Base-by-base conservation (phyloP, 2,113 vertebrate species). In the Theristicus caerulescens region DNA sequence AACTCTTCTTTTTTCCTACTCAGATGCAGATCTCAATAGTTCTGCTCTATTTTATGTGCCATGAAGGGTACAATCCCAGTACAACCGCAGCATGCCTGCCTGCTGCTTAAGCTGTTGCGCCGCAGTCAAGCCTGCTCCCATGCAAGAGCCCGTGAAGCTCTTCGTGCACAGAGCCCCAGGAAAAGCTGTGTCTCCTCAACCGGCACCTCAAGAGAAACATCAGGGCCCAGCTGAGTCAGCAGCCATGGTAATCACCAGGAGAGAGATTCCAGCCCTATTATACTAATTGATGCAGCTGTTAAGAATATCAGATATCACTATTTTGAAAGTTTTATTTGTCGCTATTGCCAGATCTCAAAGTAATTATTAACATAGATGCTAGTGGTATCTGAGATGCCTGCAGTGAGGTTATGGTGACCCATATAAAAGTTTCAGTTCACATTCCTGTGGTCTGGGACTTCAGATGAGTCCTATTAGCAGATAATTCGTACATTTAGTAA, bases 381-480 rank as follows among this genome's bases (percentile, higher is more conserved):
- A 80, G 24, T 16, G 29, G 52, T 82, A 49, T 76, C 42, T 13
- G 70, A 78, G 29, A 52, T 88, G 86, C 49, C 71, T 81, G 29
- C 9, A 79, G 17, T 57, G 34, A 82, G 95, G 82, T 96, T 96
- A 88, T 18, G 19, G 67, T 26, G 85, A 94, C 81, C 74, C 74
- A 25, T 52, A 59, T 47, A 54, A 91, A 96, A 78, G 54, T 57
- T 27, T 78, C 47, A 34, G 55, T 47, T 86, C 46, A 86, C 61
- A 65, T 93, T 93, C 40, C 62, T 94, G 70, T 58, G 29, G 67
- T 82, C 82, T 94, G 34, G 34, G 34, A 90, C 57, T 96, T 87
- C 40, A 90, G 8, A 82, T 71, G 36, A 87, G 49, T 77, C 29
- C 32, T 88, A 61, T 59, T 59, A 92, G 62, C 31, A 89, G 81